A percentile compares a stretch with the other conserved stretches of the same genome.
These are phyloP conservation scores for Monopis laevigella DNA, from an alignment of 2,888 invertebrate genomes.

Conservation along the genomic window DNA sequence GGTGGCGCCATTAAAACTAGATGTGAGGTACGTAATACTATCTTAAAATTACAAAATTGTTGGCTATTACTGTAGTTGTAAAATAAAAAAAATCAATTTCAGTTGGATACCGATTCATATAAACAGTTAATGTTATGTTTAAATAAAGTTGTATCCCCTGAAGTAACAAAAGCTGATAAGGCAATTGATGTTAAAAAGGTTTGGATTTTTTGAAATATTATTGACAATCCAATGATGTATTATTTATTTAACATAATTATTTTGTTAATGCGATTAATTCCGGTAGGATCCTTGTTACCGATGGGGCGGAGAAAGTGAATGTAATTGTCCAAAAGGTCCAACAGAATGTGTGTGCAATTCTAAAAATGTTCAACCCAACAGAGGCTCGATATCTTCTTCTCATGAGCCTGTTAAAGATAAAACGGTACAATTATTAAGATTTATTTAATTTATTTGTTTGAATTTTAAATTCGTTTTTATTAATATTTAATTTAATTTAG, in stretches of 20 bases:
- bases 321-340: constrained; percentile 49
- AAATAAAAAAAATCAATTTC: constrained; percentile 4
- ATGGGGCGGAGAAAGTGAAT: constrained; percentile 41
- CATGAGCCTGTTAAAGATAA: constrained; percentile 26
- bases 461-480: too few species aligned
- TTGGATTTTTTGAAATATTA: not conserved
- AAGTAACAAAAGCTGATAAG: constrained; percentile 33
- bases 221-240: too few species aligned
- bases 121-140: constrained; percentile 47
- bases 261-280: too few species aligned
- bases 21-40: constrained; percentile 37
- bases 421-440: too few species aligned
- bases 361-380: constrained; percentile 32
- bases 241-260: too few species aligned
- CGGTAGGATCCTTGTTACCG: too few species aligned
- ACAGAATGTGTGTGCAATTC: constrained; percentile 36
- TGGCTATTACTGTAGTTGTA: not conserved
- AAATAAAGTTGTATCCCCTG: constrained; percentile 29
- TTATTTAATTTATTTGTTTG: too few species aligned
- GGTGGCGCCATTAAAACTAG: constrained; percentile 57
- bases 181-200: constrained; percentile 41
- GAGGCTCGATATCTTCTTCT: constrained; percentile 27
- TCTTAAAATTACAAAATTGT: not conserved
- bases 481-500: too few species aligned
- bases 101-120: constrained; percentile 50